Evolutionary conservation across 2,113 vertebrate genomes (phyloP).

Genomic region (Corythoichthys haematopterus): DNA sequence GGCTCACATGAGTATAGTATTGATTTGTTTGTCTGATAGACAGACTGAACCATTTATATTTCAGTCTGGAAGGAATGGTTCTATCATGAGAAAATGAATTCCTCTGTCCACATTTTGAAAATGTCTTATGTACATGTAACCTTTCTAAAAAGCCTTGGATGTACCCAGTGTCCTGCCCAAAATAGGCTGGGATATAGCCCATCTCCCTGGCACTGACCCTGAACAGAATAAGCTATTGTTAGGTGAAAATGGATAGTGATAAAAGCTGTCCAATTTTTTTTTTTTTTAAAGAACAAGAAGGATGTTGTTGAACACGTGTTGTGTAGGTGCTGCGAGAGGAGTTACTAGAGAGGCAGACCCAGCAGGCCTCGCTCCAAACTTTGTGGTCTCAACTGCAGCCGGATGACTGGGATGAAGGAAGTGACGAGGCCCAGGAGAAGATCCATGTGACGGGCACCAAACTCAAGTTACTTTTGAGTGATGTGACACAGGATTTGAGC

Average conservation of each 20-base stretch:
- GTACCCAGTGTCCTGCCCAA: no score
- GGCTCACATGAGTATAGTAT: neutral
- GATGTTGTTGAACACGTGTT: neutral
- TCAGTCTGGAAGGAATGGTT: neutral
- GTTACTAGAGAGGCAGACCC: conserved; percentile 68
- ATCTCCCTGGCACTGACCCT: no score
- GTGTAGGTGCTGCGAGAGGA: conserved; percentile 79
- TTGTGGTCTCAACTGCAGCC: conserved; percentile 77
- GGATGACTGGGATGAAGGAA: conserved; percentile 66
- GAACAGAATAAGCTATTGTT: no score
- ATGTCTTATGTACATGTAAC: neutral
- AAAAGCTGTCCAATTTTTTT: no score
- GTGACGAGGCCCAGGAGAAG: conserved; percentile 79
- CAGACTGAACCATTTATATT: neutral
- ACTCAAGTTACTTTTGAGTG: conserved; percentile 72
- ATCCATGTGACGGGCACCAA: conserved; percentile 82
- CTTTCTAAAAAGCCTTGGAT: neutral
- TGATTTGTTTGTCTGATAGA: neutral
- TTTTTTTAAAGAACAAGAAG: neutral
- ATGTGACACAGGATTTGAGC: conserved; percentile 77
- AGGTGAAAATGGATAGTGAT: no score
- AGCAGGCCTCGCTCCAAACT: conserved; percentile 78
- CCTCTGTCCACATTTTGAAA: neutral
- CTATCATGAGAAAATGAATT: neutral
- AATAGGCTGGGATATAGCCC: neutral